Base-by-base conservation (phyloP, 2,113 vertebrate genomes). In the Indicator indicator region DNA sequence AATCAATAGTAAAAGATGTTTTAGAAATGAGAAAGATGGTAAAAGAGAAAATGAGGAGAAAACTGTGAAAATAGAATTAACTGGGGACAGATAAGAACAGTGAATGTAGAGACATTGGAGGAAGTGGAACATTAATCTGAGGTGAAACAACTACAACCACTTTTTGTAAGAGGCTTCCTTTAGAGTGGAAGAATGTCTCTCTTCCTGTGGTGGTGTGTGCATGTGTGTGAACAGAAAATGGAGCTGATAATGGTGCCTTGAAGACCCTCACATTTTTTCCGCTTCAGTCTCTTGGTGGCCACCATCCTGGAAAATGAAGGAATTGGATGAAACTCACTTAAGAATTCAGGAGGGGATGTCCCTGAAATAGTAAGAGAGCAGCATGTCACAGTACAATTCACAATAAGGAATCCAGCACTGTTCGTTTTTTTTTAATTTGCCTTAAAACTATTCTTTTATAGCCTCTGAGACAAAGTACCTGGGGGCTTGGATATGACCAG, bases 1-100 rank as follows among this genome's bases (percentile, higher is more conserved):
- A 97, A 96, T 95, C 95, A 92, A 94, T 94, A 88, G 44, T 65
- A 88, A 94, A 95, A 95, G 76, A 88, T 93, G 79, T 86, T 89
- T 92, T 92, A 56, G 93, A 95, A 95, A 90, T 88, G 80, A 86
- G 80, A 52, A 89, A 81, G 70, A 88, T 1, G 2, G 62, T 86
- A 94, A 71, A 78, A 76, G 50, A 89, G 90, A 94, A 91, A 94
- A 83, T 40, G 33, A 95, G 85, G 58, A 58, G 71, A 92, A 86
- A 92, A 65, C 24, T 2, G 16, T 82, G 83, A 75, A 65, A 86
- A 92, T 3, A 59, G 58, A 84, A 95, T 71, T 90, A 95, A 69
- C 76, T 44, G 64, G 58, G 73, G 70, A 94, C 13, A 81, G 62
- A 95, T 84, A 81, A 82, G 80, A 89, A 28, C 50, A 82, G 62